Evolutionary conservation across 2,888 invertebrate genomes (phyloP).

Genomic region (Dasypogon diadema): DNA sequence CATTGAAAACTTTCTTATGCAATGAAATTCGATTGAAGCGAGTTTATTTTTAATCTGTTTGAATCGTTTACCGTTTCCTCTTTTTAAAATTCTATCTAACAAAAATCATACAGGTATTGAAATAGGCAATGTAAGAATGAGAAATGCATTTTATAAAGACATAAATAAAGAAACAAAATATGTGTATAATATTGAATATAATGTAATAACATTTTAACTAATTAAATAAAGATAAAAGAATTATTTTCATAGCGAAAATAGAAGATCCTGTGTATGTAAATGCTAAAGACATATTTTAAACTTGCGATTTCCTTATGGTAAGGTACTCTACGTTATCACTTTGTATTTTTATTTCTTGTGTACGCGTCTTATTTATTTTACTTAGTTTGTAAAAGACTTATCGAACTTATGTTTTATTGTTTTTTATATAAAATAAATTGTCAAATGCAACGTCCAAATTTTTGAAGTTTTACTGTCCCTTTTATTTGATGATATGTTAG

Average conservation of each 20-base stretch:
- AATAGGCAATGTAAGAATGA: conserved; percentile 39
- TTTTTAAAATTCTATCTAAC: neutral
- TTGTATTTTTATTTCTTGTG: conserved; percentile 41
- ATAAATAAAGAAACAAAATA: conserved; percentile 28
- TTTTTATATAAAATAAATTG: conserved; percentile 47
- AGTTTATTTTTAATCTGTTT: neutral
- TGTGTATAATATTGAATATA: conserved; percentile 35
- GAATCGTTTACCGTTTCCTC: neutral
- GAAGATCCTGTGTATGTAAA: conserved; percentile 25
- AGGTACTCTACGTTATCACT: conserved; percentile 33
- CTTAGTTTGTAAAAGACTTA: conserved; percentile 46
- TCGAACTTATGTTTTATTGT: conserved; percentile 37
- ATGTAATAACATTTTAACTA: conserved; percentile 11
- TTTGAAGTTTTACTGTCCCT: conserved; percentile 18
- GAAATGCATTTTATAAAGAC: conserved; percentile 51
- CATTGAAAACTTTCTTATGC: neutral
- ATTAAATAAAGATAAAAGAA: conserved; percentile 27
- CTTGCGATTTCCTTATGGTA: conserved; percentile 41
- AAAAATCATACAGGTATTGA: conserved; percentile 46
- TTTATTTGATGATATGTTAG: too few relatives aligned
- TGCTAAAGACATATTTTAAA: conserved; percentile 38
- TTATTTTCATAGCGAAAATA: conserved; percentile 49
- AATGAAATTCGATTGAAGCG: neutral
- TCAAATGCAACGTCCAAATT: conserved; percentile 49
- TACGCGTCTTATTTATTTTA: conserved; percentile 48